Percentiles rank a stretch among this genome's conserved stretches.
Conservation (phyloP, 1,140 invertebrate genomes). For the Drosophila lowei region DNA sequence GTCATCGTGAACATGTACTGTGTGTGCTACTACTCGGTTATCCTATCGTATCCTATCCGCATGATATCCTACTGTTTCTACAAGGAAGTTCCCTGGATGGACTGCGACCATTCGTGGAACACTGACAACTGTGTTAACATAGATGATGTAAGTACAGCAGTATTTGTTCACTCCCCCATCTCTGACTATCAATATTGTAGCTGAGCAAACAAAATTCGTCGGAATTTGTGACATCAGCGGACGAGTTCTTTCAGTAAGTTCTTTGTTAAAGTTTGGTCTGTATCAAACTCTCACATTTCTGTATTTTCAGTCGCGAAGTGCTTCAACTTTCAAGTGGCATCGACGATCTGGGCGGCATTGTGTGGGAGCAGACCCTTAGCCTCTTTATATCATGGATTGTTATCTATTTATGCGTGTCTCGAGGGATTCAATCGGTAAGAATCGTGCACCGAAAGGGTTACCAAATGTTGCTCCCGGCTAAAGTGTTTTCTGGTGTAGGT, state of each 20-base stretch:
- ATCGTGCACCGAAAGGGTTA: background rate
- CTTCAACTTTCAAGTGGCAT: slow-evolving; percentile 87
- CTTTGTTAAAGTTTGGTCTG: background rate
- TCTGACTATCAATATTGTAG: background rate
- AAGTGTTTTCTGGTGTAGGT: slow-evolving; percentile 40
- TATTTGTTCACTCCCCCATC: background rate
- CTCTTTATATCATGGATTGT: slow-evolving; percentile 90
- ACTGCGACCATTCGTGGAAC: slow-evolving; percentile 95
- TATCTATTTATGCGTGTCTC: slow-evolving; percentile 91
- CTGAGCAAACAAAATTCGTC: slow-evolving; percentile 1
- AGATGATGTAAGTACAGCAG: slow-evolving; percentile 9
- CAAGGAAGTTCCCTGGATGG: slow-evolving; percentile 91
- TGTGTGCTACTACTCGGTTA: slow-evolving; percentile 96
- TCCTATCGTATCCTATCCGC: slow-evolving; percentile 95
- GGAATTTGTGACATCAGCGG: slow-evolving; percentile 87
- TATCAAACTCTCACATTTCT: too few relatives aligned
- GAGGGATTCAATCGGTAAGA: slow-evolving; percentile 90
- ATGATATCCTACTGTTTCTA: slow-evolving; percentile 90
- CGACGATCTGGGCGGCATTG: slow-evolving; percentile 87
- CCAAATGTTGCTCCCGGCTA: background rate
- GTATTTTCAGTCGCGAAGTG: slow-evolving; percentile 86
- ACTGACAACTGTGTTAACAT: slow-evolving; percentile 87
- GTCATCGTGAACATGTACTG: slow-evolving; percentile 95
- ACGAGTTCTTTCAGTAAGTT: slow-evolving; percentile 94
- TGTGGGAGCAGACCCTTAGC: slow-evolving; percentile 89